These are phyloP conservation scores for Smittia sp. DNA, from an alignment of 2,888 invertebrate genomes.

Conservation along the genomic window DNA sequence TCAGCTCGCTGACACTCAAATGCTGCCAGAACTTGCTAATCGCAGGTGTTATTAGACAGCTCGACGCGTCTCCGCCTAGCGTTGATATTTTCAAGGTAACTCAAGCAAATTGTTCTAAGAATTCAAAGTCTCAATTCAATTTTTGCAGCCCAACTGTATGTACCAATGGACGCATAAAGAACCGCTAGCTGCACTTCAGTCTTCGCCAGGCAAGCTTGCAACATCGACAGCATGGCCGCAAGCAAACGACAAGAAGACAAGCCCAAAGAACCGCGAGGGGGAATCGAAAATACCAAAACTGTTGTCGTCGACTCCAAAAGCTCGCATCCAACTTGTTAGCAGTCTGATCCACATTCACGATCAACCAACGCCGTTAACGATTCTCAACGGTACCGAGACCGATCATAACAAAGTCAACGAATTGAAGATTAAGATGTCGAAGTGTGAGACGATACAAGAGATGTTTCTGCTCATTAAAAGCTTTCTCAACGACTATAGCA, in stretches of 20 bases:
- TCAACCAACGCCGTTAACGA: neutral
- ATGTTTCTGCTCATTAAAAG: neutral
- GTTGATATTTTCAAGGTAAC: constrained; percentile 44
- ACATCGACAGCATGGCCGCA: constrained; percentile 71
- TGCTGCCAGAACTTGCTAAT: constrained; percentile 84
- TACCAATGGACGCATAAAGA: constrained; percentile 89
- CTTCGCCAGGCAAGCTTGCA: constrained; percentile 72
- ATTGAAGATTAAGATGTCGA: neutral
- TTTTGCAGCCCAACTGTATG: constrained; percentile 78
- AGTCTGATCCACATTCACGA: neutral
- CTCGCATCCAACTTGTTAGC: constrained; percentile 1
- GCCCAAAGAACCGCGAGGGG: constrained; percentile 20
- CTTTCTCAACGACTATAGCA: constrained; percentile 22
- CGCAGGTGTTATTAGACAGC: constrained; percentile 77
- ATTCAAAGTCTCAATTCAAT: constrained; percentile 41
- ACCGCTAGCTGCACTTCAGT: constrained; percentile 62
- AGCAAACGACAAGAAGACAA: constrained; percentile 46
- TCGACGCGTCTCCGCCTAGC: neutral
- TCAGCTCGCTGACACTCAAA: constrained; percentile 73
- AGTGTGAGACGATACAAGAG: constrained; percentile 27
- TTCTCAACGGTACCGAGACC: constrained; percentile 25
- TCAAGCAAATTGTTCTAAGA: constrained; percentile 11
- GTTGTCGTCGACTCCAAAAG: constrained; percentile 21
- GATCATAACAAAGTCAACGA: constrained; percentile 29
- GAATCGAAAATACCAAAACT: constrained; percentile 40